phyloP scores from a whole-genome alignment of 2,113 vertebrate genomes.

The Lota lota region DNA sequence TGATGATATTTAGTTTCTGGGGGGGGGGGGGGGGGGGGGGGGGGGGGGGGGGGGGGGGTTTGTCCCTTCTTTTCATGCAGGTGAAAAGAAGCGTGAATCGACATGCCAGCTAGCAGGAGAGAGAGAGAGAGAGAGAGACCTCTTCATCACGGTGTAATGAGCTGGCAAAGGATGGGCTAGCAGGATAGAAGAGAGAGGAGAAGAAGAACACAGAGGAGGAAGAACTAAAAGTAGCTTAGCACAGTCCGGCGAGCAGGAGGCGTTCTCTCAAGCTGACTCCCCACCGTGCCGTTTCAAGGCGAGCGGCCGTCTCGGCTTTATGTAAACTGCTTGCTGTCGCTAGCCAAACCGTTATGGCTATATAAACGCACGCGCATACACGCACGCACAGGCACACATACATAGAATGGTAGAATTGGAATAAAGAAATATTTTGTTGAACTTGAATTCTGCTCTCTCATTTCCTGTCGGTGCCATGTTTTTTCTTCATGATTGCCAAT shows the following conservation, averaged over 20 bases:
- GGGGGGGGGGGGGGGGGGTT: background rate
- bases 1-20: no score
- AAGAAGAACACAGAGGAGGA: conserved; percentile 59
- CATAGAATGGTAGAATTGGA: no score
- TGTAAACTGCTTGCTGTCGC: conserved; percentile 39
- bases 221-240: conserved; percentile 59
- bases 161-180: conserved; percentile 52
- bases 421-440: no score
- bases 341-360: conserved; percentile 16
- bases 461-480: no score
- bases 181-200: conserved; percentile 46
- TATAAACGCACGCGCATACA: background rate
- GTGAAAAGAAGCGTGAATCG: background rate
- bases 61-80: background rate
- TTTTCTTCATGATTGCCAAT: no score
- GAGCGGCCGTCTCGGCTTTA: conserved; percentile 58
- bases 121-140: conserved; percentile 35
- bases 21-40: no score
- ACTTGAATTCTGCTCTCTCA: no score
- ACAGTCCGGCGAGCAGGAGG: conserved; percentile 33
- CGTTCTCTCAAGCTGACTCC: conserved; percentile 56
- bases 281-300: conserved; percentile 48
- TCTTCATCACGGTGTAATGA: conserved; percentile 64
- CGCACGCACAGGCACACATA: no score
- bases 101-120: background rate